These are phyloP conservation scores for Microcebus tavaratra DNA, from an alignment of 2,113 vertebrate species.

Conservation along the genomic window DNA sequence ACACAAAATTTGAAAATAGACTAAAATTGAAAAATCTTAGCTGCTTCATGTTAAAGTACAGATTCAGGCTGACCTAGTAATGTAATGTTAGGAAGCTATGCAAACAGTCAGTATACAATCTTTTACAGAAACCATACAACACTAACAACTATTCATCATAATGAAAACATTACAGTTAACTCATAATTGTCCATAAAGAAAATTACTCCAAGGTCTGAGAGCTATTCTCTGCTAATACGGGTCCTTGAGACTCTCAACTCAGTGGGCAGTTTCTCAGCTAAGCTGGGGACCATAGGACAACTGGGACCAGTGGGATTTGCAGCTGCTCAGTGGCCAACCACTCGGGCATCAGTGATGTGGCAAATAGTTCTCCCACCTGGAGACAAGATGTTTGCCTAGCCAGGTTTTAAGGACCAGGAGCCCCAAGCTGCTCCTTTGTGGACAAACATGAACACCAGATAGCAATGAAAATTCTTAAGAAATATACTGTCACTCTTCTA, in stretches of 20 bases:
- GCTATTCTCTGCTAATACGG: background rate
- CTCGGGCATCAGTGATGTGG: background rate
- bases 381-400: background rate
- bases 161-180: conserved; percentile 4
- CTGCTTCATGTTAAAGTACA: conserved; percentile 45
- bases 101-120: background rate
- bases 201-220: background rate
- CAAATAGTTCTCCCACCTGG: background rate
- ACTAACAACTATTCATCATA: conserved; percentile 28
- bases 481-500: background rate
- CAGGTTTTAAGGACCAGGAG: background rate
- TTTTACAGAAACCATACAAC: background rate
- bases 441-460: background rate
- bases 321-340: background rate
- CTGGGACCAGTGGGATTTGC: background rate
- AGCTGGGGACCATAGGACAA: background rate
- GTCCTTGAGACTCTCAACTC: background rate
- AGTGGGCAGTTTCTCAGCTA: background rate
- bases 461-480: background rate
- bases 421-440: background rate
- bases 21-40: conserved; percentile 19
- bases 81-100: background rate
- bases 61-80: conserved; percentile 6
- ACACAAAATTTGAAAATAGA: conserved; percentile 65
- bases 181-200: background rate